phyloP scores from a whole-genome alignment of 2,888 invertebrate species.

The Zele albiditarsus region DNA sequence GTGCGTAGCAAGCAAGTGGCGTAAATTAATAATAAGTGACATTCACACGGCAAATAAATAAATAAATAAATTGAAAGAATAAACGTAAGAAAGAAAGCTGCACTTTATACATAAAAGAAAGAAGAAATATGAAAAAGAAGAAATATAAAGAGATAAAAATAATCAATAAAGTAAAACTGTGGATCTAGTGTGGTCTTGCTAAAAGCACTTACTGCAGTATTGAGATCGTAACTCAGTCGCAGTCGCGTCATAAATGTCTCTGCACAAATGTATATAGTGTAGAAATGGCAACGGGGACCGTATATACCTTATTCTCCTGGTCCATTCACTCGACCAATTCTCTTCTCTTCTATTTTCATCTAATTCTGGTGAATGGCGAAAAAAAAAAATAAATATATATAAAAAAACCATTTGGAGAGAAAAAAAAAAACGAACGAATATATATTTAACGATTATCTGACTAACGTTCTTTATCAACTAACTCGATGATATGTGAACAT shows the following conservation, averaged over 20 bases:
- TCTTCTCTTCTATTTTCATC: slow-evolving; percentile 46
- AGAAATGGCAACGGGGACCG: slow-evolving; percentile 8
- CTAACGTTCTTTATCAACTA: too few relatives aligned
- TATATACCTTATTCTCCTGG: slow-evolving; percentile 25
- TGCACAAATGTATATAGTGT: slow-evolving; percentile 50
- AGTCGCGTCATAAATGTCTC: slow-evolving; percentile 68
- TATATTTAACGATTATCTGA: too few relatives aligned
- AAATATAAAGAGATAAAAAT: slow-evolving; percentile 23
- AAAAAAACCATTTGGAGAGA: too few relatives aligned
- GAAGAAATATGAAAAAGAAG: slow-evolving; percentile 19
- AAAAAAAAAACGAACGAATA: too few relatives aligned
- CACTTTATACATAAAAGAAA: slow-evolving; percentile 5
- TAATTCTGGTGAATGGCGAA: slow-evolving; percentile 46
- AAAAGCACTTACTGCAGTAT: slow-evolving; percentile 70
- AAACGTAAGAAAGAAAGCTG: background rate
- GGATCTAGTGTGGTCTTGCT: slow-evolving; percentile 59
- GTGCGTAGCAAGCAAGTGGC: slow-evolving; percentile 19
- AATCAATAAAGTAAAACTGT: slow-evolving; percentile 22
- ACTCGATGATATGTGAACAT: too few relatives aligned
- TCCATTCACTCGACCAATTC: slow-evolving; percentile 35
- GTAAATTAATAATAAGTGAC: slow-evolving; percentile 47
- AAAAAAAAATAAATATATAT: too few relatives aligned
- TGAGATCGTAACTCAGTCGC: slow-evolving; percentile 69
- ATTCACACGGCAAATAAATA: slow-evolving; percentile 33
- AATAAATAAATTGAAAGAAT: background rate